Conservation (phyloP, 2,888 invertebrate genomes). For the Chymomyza fuscimana region DNA sequence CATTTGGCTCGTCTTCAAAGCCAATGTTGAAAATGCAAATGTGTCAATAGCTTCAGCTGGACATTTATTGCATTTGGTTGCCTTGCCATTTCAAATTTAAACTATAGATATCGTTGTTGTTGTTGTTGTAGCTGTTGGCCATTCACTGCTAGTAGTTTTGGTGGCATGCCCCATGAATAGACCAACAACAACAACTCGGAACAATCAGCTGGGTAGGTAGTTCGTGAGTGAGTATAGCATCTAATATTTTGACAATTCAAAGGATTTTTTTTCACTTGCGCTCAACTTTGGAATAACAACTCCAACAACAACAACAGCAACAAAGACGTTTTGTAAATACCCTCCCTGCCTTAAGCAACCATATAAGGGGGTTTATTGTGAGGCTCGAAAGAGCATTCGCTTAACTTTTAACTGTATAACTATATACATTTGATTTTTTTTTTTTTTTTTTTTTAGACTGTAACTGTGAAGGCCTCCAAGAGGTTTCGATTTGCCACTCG, state of each 20-base stretch:
- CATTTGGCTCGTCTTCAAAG: slow-evolving; percentile 7
- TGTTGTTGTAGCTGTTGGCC: slow-evolving; percentile 49
- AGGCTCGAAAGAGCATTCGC: not conserved
- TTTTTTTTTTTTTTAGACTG: slow-evolving; percentile 14
- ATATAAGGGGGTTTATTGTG: slow-evolving; percentile 2
- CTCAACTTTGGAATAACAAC: slow-evolving; percentile 2
- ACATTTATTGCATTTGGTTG: slow-evolving; percentile 64
- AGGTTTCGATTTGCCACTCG: slow-evolving; percentile 52
- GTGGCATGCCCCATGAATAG: slow-evolving; percentile 59
- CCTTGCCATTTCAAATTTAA: slow-evolving; percentile 48
- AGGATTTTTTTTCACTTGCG: slow-evolving; percentile 66
- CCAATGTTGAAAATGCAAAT: slow-evolving; percentile 61
- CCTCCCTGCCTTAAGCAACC: not conserved
- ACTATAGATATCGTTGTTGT: slow-evolving; percentile 10
- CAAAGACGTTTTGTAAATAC: not conserved
- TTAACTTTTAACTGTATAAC: not conserved
- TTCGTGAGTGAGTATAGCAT: slow-evolving; percentile 71
- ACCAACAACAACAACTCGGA: slow-evolving; percentile 36
- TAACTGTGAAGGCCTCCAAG: slow-evolving; percentile 34
- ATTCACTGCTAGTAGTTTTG: slow-evolving; percentile 42
- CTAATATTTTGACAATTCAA: slow-evolving; percentile 75
- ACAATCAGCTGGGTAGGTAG: slow-evolving; percentile 10
- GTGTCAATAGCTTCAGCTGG: slow-evolving; percentile 73
- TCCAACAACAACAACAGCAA: not conserved
- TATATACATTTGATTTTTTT: not conserved